A percentile compares a stretch with the other conserved stretches of the same genome.
These are phyloP conservation scores for Danio kyathit DNA, from an alignment of 2,797 vertebrate genomes.

Conservation along the genomic window DNA sequence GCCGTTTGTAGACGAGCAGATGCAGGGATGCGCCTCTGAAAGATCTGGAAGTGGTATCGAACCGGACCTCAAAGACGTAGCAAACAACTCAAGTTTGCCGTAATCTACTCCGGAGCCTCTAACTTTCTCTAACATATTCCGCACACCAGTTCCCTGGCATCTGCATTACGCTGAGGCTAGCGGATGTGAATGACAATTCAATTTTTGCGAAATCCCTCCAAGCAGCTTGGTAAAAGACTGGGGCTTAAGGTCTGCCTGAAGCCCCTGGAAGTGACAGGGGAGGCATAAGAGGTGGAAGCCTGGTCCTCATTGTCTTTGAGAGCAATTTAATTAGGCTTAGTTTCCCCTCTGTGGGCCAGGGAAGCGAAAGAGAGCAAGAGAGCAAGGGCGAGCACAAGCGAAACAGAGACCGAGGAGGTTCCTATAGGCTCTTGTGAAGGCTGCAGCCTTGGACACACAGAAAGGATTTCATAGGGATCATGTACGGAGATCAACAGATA, in stretches of 20 bases:
- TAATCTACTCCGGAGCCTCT: slow-evolving; percentile 19
- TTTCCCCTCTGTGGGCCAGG: slow-evolving; percentile 66
- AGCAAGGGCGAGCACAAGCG: slow-evolving; percentile 67
- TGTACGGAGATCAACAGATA: slow-evolving; percentile 97
- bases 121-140: slow-evolving; percentile 44
- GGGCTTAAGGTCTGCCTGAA: slow-evolving; percentile 62
- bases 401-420: slow-evolving; percentile 71
- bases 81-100: slow-evolving; percentile 49
- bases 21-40: slow-evolving; percentile 27
- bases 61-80: slow-evolving; percentile 64
- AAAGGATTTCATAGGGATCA: slow-evolving; percentile 93
- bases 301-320: slow-evolving; percentile 88
- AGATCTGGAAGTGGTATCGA: slow-evolving; percentile 45
- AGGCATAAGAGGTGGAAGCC: slow-evolving; percentile 80
- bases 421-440: slow-evolving; percentile 73
- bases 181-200: slow-evolving; percentile 74
- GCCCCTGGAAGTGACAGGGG: slow-evolving; percentile 73
- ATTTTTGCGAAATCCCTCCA: slow-evolving; percentile 51
- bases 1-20: slow-evolving; percentile 54
- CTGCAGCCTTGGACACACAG: slow-evolving; percentile 81
- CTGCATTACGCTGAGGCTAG: slow-evolving; percentile 46
- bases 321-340: slow-evolving; percentile 89
- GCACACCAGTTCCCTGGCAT: slow-evolving; percentile 52
- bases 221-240: slow-evolving; percentile 80
- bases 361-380: slow-evolving; percentile 63